Base-by-base conservation (phyloP, 1,140 invertebrate species). In the Matsumurasca onukii region DNA sequence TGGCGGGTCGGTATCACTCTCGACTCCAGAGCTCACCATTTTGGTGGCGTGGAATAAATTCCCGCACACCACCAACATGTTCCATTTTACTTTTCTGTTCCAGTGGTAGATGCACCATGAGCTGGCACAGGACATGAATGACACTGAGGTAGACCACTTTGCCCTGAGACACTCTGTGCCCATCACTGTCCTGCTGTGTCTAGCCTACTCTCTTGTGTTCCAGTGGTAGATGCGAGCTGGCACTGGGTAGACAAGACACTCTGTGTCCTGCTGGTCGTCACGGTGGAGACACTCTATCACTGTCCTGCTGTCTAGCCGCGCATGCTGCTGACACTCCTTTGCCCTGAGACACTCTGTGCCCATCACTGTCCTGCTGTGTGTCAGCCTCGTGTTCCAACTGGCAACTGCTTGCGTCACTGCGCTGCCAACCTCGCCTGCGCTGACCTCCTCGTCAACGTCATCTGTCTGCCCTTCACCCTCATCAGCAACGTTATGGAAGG, bases 401-500 rank as follows among this genome's bases (percentile, higher is more conserved):
- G 83, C 1, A 85, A 85, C 73, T 73, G 75, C 17, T 77, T 82
- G 59, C 12, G 78, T 85, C 9, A 76, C 78, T 17, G 83, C 75
- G 80, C 82, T 34, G 79, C 77, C 3, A 82, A 82, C 71, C 73
- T 82, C 24, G 81, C 81, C 13, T 75, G 84, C 51, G 84, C 86
- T 17, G 85, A 87, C 74, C 80, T 88, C 3, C 78, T 88, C 0
- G 86, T 88, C 31, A 80, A 86, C 62, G 74, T 86, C 15, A 83
- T 87, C 70, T 88, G 86, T 75, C 79, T 88, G 13, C 86, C 86
- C 0, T 82, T 85, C 51, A 87, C 85, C 0, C 79, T 88, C 3
- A 75, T 87, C 20, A 80, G 82, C 39, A 86, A 87, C 75, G 77
- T 88, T 12, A 79, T 83, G 31, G 77, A 77, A 70, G 82, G 84